Base-by-base conservation (phyloP, 2,888 invertebrate species). In the Drosophila kuntzei region DNA sequence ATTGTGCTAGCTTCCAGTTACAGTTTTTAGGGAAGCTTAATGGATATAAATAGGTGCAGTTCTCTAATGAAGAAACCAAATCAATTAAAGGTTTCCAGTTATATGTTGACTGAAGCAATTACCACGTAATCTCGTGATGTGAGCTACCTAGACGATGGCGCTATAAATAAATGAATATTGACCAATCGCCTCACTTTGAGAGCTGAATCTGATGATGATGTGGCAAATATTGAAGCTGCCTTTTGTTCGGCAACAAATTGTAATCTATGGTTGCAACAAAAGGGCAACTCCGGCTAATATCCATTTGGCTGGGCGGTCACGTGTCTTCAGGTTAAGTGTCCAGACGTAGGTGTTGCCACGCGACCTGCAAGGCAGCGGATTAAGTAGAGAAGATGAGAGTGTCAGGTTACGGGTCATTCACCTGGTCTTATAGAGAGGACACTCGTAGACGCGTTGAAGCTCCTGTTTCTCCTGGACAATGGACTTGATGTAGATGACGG, bases 321-420 rank as follows among this genome's bases (percentile, higher is more conserved):
- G 96, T 12, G 97, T 97, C 93, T 96, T 97, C 66, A 99, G 93
- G 92, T 98, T 98, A 91, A 99, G 98, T 0, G 98, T 98, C 98
- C 98, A 98, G 11, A 99, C 97, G 90, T 95, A 99, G 0, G 98
- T 98, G 0, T 96, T 96, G 0, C 98, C 98, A 57, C 98, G 94
- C 91, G 94, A 94, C 78, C 95, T 94, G 90, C 3, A 79, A 81
- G 12, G 3, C 83, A 18, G 18, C 29, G 18, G 2, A 49, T 22
- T 22, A 50, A 34, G 36, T 11, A n/a, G 16, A 12, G 12, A 8
- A 25, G 12, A 6, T n/a, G 12, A 0, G 27, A 9, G 4, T n/a
- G 4, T n/a, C 1, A 27, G n/a, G 27, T 12, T 7, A n/a, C 2
- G 4, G 41, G 32, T 11, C 34, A 50, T 71, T 85, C 76, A 95